These are phyloP conservation scores for Aphaenogaster floridana DNA, from an alignment of 1,140 invertebrate species.

Conservation along the genomic window DNA sequence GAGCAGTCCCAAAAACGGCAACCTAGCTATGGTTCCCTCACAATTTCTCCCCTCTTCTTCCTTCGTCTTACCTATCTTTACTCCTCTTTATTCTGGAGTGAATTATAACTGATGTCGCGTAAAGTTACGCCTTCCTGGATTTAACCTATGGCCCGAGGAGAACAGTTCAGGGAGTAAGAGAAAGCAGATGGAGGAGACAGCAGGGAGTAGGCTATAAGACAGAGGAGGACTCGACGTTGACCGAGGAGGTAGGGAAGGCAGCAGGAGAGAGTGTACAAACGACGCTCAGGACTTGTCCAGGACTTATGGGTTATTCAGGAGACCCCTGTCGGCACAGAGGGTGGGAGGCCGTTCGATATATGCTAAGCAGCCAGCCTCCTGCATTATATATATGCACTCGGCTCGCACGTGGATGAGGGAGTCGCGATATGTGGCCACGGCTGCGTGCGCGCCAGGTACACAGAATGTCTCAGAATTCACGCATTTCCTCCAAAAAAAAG, in stretches of 20 bases:
- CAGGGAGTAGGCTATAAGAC: slow-evolving; percentile 10
- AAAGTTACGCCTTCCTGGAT: slow-evolving; percentile 79
- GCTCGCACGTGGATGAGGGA: slow-evolving; percentile 67
- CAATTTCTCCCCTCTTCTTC: neutral
- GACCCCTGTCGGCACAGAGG: slow-evolving; percentile 63
- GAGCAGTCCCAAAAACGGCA: slow-evolving; percentile 50
- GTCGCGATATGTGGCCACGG: slow-evolving; percentile 7
- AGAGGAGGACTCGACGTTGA: slow-evolving; percentile 46
- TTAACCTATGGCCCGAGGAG: slow-evolving; percentile 70
- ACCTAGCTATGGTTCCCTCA: slow-evolving; percentile 8
- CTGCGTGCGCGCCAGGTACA: slow-evolving; percentile 50
- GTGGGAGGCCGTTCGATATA: slow-evolving; percentile 77
- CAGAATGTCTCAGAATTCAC: neutral
- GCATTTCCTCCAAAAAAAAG: neutral
- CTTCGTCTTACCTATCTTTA: neutral
- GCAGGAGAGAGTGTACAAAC: slow-evolving; percentile 67
- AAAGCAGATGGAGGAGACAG: slow-evolving; percentile 41
- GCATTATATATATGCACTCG: slow-evolving; percentile 58
- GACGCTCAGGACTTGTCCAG: slow-evolving; percentile 71
- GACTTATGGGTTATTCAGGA: slow-evolving; percentile 82
- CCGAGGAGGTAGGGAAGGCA: slow-evolving; percentile 28
- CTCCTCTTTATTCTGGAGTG: slow-evolving; percentile 56
- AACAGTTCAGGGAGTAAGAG: slow-evolving; percentile 34
- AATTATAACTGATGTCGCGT: slow-evolving; percentile 77
- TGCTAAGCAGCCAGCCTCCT: slow-evolving; percentile 77